Conservation (phyloP, 2,888 invertebrate species). For the Watsonalla cultraria region DNA sequence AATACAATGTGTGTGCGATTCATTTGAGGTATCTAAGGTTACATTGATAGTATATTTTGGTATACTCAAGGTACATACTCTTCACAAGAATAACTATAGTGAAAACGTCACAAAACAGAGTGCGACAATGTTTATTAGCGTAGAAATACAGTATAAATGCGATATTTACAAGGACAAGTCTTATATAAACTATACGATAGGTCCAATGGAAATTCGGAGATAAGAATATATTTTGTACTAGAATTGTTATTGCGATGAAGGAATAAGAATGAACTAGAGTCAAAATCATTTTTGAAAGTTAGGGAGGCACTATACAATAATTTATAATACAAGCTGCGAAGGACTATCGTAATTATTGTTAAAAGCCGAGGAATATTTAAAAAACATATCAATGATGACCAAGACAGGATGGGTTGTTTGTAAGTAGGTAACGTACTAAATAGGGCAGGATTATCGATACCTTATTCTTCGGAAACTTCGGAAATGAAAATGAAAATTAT, state of each 20-base stretch:
- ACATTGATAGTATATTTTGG: background rate
- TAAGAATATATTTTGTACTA: constrained; percentile 10
- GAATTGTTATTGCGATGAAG: constrained; percentile 4
- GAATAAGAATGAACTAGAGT: background rate
- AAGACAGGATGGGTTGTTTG: too few species aligned
- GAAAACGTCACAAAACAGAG: constrained; percentile 3
- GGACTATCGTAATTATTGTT: too few species aligned
- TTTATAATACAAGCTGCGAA: too few species aligned
- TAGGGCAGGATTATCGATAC: too few species aligned
- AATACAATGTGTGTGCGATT: too few species aligned
- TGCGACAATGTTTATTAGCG: constrained; percentile 4
- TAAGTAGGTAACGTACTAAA: too few species aligned
- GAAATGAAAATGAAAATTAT: too few species aligned
- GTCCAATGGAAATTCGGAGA: background rate
- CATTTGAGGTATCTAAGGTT: background rate
- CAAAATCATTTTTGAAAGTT: too few species aligned
- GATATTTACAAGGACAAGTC: constrained; percentile 35
- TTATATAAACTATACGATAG: constrained; percentile 10
- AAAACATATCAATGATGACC: too few species aligned
- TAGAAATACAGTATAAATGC: constrained; percentile 39
- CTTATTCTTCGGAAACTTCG: too few species aligned
- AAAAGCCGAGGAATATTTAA: too few species aligned
- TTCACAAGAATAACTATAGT: background rate
- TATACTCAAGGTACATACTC: background rate
- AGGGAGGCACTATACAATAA: too few species aligned